These are phyloP conservation scores for Tiphia femorata DNA, from an alignment of 2,888 invertebrate species.

Conservation along the genomic window DNA sequence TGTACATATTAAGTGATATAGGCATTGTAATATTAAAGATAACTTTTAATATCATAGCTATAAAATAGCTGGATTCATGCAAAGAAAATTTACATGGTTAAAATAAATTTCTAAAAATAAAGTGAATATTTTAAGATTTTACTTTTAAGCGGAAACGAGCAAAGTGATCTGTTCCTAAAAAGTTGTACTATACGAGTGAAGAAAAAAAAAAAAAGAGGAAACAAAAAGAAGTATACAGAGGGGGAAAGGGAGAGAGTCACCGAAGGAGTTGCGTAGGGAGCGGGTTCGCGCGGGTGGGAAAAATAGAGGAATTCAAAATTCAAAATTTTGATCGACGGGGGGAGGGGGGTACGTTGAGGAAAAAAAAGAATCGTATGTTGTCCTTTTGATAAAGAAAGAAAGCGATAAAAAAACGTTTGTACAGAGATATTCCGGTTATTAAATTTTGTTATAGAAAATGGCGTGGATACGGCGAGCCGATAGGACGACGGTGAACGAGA, in stretches of 20 bases:
- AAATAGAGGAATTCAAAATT: conserved; percentile 61
- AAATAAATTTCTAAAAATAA: conserved; percentile 52
- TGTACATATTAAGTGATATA: conserved; percentile 54
- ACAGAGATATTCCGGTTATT: conserved; percentile 69
- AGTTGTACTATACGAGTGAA: conserved; percentile 34
- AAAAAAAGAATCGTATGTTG: conserved; percentile 51
- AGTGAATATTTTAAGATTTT: conserved; percentile 58
- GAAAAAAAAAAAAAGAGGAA: conserved; percentile 23
- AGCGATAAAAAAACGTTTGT: conserved; percentile 62
- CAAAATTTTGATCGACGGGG: conserved; percentile 61
- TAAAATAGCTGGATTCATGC: conserved; percentile 63
- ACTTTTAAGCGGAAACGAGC: conserved; percentile 57
- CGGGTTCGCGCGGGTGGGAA: background rate
- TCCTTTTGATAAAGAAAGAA: conserved; percentile 58
- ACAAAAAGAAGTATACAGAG: conserved; percentile 27
- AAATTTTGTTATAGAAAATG: conserved; percentile 65
- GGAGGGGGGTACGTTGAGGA: conserved; percentile 6
- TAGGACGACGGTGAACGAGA: conserved; percentile 21
- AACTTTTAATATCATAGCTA: conserved; percentile 58
- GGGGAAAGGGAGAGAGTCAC: conserved; percentile 21
- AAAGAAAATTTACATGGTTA: conserved; percentile 65
- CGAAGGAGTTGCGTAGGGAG: conserved; percentile 2
- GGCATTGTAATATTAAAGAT: conserved; percentile 42
- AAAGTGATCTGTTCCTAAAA: conserved; percentile 62
- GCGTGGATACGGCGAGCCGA: conserved; percentile 23